Base-by-base conservation (phyloP, 2,888 invertebrate species). In the Nezara viridula region DNA sequence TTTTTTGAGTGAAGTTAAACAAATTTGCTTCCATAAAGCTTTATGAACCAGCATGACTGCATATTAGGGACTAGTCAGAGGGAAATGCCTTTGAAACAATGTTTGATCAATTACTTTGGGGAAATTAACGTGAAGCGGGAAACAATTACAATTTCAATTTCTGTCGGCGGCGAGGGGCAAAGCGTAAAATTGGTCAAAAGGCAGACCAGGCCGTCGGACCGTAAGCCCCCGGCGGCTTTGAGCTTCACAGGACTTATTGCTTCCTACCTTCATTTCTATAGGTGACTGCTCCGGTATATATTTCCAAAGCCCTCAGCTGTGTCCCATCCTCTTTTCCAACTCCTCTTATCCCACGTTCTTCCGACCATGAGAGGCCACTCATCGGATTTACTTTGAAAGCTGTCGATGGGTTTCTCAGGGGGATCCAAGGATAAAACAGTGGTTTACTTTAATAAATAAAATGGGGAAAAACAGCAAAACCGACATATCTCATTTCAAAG, bases 171-270 rank as follows among this genome's bases (percentile, higher is more conserved):
- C n/a, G 27, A 52, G 32, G 52, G n/a, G 52, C 86, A 37, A 37
- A 86, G 86, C 52, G 52, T 50, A 86, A 86, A 86, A 86, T 86
- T 86, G 86, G 86, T 86, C 86, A 86, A 86, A 86, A 86, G 86
- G 86, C 27, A 52, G 24, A 24, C 24, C 44, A n/a, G 77, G 10
- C 24, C 77, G 40, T 40, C 24, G 40, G 77, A 77, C 40, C 77
- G 77, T 44, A 27, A 60, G 60, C 60, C 60, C 3, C 9, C 55
- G 7, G 1, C 37, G 32, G 14, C 77, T 77, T 77, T 77, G 40
- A 77, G 77, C 40, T 40, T 40, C 77, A 77, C 12, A 40, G 37
- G 40, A 77, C 77, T 77, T 77, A 77, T 77, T 77, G 77, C 77
- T 77, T 37, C 44, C 77, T 77, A 6, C 77, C 40, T 77, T 77